phyloP scores from a whole-genome alignment of 2,888 invertebrate species.

The Meteorus cinctellus region DNA sequence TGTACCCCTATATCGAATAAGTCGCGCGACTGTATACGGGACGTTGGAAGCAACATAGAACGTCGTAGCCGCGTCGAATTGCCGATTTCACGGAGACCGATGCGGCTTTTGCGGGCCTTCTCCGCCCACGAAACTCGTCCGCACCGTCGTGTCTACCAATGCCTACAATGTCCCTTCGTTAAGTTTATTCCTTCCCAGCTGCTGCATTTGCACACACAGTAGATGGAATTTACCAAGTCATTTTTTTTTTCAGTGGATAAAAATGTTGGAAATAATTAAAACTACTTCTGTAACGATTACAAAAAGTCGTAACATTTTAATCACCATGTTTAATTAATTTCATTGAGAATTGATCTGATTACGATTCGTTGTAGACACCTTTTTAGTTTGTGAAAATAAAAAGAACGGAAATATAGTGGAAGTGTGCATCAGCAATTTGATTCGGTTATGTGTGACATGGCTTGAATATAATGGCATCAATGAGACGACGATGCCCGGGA shows the following conservation, averaged over 20 bases:
- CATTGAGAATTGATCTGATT: neutral
- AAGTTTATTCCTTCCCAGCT: conserved; percentile 59
- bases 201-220: conserved; percentile 45
- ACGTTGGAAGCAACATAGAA: conserved; percentile 58
- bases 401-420: neutral
- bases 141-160: conserved; percentile 39
- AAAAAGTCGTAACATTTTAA: too few relatives aligned
- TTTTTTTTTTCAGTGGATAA: neutral
- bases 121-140: conserved; percentile 69
- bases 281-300: too few relatives aligned
- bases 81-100: conserved; percentile 72
- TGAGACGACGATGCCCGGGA: conserved; percentile 62
- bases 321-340: neutral
- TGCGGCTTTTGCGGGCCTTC: conserved; percentile 71
- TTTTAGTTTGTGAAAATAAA: neutral
- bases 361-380: too few relatives aligned
- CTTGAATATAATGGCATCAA: conserved; percentile 52
- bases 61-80: conserved; percentile 70
- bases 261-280: too few relatives aligned
- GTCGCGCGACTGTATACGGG: conserved; percentile 62
- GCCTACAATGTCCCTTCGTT: conserved; percentile 70
- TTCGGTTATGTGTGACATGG: conserved; percentile 58
- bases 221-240: neutral
- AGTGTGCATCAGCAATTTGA: conserved; percentile 57
- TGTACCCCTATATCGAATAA: conserved; percentile 57